Evolutionary conservation across 2,888 invertebrate species (phyloP).

Genomic region (Archips crataeganus): DNA sequence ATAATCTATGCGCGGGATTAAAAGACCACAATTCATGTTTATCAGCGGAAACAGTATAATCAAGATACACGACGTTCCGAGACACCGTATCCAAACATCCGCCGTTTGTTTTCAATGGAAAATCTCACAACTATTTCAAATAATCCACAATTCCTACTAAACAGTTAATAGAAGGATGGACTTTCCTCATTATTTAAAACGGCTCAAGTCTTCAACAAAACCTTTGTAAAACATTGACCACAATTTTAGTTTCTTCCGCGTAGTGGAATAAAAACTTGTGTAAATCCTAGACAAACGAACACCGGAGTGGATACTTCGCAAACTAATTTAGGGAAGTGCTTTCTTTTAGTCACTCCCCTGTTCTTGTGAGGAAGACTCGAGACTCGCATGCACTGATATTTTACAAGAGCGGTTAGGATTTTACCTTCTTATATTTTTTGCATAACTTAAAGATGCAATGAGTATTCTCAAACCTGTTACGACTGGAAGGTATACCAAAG

Average conservation of each 20-base stretch:
- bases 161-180: conserved; percentile 27
- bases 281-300: conserved; percentile 13
- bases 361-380: conserved; percentile 21
- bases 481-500: conserved; percentile 23
- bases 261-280: conserved; percentile 10
- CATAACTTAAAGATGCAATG: neutral
- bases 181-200: conserved; percentile 9
- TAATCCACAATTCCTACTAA: conserved; percentile 37
- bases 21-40: conserved; percentile 35
- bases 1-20: conserved; percentile 37
- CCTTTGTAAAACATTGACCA: neutral
- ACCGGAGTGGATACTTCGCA: conserved; percentile 10
- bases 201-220: neutral
- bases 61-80: conserved; percentile 38
- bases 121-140: conserved; percentile 39
- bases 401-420: conserved; percentile 17
- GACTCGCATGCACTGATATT: conserved; percentile 6
- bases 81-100: conserved; percentile 42
- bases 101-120: conserved; percentile 44
- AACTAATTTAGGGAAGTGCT: conserved; percentile 39
- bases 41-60: conserved; percentile 42
- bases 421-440: conserved; percentile 8
- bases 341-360: conserved; percentile 18
- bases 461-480: conserved; percentile 15
- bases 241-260: neutral